A percentile compares a stretch with the other conserved stretches of the same genome.
Evolutionary conservation across 2,888 invertebrate genomes (phyloP).

Genomic region (Rugalucina vietnamica): DNA sequence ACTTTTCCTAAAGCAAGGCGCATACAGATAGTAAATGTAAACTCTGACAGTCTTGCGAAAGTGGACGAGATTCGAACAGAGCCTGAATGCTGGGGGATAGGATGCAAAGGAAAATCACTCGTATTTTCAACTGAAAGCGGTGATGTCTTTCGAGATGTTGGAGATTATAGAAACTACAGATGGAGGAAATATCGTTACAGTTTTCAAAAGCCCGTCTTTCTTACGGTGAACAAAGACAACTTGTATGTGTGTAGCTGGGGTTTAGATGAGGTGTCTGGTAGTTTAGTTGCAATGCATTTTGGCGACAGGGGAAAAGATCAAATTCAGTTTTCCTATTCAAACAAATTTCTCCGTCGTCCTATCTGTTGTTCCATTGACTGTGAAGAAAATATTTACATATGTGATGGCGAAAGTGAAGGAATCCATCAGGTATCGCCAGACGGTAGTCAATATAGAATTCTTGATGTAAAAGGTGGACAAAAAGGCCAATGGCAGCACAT

Average conservation of each 20-base stretch:
- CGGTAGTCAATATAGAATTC: background rate
- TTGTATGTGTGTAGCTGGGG: background rate
- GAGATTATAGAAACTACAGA: conserved; percentile 1
- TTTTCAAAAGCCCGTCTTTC: background rate
- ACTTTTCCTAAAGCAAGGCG: background rate
- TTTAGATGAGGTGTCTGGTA: background rate
- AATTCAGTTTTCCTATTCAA: background rate
- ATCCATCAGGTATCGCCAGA: background rate
- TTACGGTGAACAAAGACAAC: background rate
- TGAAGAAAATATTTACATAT: background rate
- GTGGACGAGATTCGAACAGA: background rate
- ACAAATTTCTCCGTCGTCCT: background rate
- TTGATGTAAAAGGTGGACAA: background rate
- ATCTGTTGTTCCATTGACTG: background rate
- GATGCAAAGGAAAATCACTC: background rate
- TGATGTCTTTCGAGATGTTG: background rate
- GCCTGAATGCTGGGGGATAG: conserved; percentile 4
- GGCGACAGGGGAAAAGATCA: background rate
- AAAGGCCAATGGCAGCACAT: background rate
- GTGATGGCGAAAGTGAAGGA: background rate
- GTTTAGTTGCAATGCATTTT: background rate
- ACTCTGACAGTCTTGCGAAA: background rate
- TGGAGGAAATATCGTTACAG: background rate
- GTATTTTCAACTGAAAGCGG: background rate
- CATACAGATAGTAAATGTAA: background rate